phyloP scores from a whole-genome alignment of 2,113 vertebrate genomes.

The Actenoides hombroni region DNA sequence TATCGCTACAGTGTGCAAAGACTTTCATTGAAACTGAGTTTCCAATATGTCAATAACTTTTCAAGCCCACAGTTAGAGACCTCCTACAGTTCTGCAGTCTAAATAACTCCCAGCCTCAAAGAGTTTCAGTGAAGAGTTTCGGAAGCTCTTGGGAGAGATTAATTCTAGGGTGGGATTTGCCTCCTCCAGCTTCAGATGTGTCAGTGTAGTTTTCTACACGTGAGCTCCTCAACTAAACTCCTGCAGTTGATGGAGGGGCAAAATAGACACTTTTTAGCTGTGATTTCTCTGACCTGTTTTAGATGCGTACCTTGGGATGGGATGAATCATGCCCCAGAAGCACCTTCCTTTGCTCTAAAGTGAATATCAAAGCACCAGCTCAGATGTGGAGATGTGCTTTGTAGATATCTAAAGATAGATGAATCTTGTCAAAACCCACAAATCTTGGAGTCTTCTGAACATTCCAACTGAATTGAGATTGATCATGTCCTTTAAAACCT shows the following conservation, averaged over 20 bases:
- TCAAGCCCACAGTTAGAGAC: neutral
- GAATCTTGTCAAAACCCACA: neutral
- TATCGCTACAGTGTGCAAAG: neutral
- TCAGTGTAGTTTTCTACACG: neutral
- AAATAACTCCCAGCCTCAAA: conserved; percentile 28
- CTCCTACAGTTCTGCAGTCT: conserved; percentile 5
- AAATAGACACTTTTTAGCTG: neutral
- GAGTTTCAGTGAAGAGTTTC: neutral
- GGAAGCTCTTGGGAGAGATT: neutral
- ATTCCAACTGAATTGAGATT: neutral
- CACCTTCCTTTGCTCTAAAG: conserved; percentile 12
- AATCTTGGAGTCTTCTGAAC: neutral
- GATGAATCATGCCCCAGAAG: neutral
- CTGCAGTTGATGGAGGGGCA: neutral
- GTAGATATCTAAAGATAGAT: neutral
- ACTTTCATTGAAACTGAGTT: neutral
- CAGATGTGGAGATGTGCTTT: neutral
- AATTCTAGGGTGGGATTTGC: neutral
- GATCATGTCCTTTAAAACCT: neutral
- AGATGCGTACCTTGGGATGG: neutral
- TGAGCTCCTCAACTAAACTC: neutral
- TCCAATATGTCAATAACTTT: conserved; percentile 19
- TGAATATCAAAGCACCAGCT: neutral
- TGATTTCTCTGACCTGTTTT: conserved; percentile 3
- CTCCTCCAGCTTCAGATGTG: neutral